These are phyloP conservation scores for Leptinotarsa haldemani DNA, from an alignment of 2,888 invertebrate genomes.

Conservation along the genomic window DNA sequence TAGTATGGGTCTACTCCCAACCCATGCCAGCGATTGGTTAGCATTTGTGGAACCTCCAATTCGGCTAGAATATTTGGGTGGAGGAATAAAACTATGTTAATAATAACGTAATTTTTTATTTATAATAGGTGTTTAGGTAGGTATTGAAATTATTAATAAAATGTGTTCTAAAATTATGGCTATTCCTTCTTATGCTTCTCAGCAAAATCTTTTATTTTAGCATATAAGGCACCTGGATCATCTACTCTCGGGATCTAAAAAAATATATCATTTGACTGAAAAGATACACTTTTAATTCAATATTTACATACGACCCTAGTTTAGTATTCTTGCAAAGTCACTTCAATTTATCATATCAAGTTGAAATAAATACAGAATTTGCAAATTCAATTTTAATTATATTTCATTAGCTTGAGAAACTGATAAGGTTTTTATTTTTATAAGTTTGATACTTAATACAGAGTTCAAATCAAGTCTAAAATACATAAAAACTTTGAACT, in stretches of 20 bases:
- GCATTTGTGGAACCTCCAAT: conserved; percentile 95
- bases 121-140: conserved; percentile 42
- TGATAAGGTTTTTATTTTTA: no score
- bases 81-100: conserved; percentile 77
- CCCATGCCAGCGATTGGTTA: conserved; percentile 97
- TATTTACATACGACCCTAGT: no score
- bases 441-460: no score
- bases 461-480: no score
- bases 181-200: conserved; percentile 74
- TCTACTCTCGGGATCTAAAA: conserved; percentile 86
- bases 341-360: no score
- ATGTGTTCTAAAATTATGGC: conserved; percentile 36
- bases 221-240: conserved; percentile 79
- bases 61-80: conserved; percentile 86
- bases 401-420: no score
- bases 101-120: conserved; percentile 41
- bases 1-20: conserved; percentile 96
- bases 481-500: no score
- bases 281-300: not conserved
- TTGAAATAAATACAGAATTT: no score
- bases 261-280: conserved; percentile 27
- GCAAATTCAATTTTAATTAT: no score
- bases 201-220: conserved; percentile 76
- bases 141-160: conserved; percentile 49
- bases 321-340: no score